Conservation (phyloP, 2,113 vertebrate species). For the Vulpes lagopus region DNA sequence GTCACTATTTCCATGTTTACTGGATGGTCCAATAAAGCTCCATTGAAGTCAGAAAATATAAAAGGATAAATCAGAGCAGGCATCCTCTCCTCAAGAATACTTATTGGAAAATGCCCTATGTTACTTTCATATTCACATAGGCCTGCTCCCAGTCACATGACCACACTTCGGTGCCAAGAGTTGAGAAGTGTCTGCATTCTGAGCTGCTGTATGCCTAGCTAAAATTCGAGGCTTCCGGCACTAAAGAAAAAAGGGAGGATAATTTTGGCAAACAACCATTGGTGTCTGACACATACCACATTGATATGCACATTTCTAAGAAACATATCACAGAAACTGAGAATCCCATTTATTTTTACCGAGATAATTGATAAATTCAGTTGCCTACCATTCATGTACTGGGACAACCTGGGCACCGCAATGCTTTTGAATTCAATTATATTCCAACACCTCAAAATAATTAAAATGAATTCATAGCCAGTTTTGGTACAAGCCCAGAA, state of each 20-base stretch:
- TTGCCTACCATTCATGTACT: not conserved
- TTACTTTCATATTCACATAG: not conserved
- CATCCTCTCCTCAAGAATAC: not conserved
- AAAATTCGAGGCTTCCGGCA: not conserved
- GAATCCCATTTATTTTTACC: not conserved
- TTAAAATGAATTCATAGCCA: slow-evolving; percentile 39
- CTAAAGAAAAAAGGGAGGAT: not conserved
- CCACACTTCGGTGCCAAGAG: not conserved
- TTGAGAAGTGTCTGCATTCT: not conserved
- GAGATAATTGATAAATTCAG: not conserved
- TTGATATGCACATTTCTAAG: not conserved
- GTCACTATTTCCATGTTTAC: not conserved
- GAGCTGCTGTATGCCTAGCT: not conserved
- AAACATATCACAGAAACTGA: not conserved
- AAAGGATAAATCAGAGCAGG: not conserved
- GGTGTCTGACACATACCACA: not conserved
- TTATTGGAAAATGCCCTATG: not conserved
- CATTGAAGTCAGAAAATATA: not conserved
- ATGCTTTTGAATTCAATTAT: not conserved
- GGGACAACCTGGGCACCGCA: not conserved
- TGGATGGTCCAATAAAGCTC: not conserved
- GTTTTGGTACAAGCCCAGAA: not conserved
- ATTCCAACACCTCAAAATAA: not conserved
- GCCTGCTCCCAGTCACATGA: not conserved
- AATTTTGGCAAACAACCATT: not conserved